Evolutionary conservation across 2,113 vertebrate genomes (phyloP).

Genomic region (Galemys pyrenaicus): DNA sequence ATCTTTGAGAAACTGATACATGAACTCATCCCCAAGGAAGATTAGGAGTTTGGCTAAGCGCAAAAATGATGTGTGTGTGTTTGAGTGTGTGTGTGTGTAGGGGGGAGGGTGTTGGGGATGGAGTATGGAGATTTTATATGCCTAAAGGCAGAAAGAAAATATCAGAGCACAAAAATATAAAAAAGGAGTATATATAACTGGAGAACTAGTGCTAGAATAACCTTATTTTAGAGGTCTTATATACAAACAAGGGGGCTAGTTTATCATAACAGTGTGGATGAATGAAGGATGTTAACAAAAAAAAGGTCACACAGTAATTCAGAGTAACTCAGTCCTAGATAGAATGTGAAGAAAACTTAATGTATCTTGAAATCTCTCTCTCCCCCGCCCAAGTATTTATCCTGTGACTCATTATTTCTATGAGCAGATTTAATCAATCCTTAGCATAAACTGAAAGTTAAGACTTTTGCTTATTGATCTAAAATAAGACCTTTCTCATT

Average conservation of each 20-base stretch:
- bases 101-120: too few relatives aligned
- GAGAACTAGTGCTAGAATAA: not conserved
- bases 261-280: not conserved
- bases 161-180: not conserved
- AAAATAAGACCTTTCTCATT: conserved; percentile 26
- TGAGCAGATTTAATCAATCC: conserved; percentile 27
- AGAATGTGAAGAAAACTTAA: conserved; percentile 41
- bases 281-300: not conserved
- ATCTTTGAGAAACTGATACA: not conserved
- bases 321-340: not conserved
- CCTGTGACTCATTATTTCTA: conserved; percentile 29
- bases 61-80: not conserved
- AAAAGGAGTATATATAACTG: not conserved
- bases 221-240: not conserved
- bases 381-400: conserved; percentile 27
- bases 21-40: not conserved
- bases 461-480: conserved; percentile 18
- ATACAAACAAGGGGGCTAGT: not conserved
- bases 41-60: not conserved
- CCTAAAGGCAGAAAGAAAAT: not conserved
- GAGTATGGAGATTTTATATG: not conserved
- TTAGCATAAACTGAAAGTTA: conserved; percentile 32
- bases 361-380: not conserved
- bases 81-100: not conserved
- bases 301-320: not conserved